Evolutionary conservation across 1,140 invertebrate species (phyloP), one percentile per base, ranked within the genome.

Genomic region (Drosophila pseudoananassae): DNA sequence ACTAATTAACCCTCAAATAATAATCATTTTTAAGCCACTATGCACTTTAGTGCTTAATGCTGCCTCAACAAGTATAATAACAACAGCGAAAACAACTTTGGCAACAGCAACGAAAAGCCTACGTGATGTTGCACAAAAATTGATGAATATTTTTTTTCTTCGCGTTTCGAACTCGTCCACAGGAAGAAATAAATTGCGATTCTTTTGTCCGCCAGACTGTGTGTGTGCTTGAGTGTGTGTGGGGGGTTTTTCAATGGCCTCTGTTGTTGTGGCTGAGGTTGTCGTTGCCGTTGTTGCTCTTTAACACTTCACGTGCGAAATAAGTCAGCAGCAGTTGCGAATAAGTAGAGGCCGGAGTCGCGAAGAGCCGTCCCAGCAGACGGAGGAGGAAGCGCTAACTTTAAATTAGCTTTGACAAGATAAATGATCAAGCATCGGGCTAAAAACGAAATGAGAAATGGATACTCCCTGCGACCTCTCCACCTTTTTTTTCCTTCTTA

Each of bases 341-440:
- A 66, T 66, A 64, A 64, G 63, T 64, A 36, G 43, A 33, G 15
- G 31, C 38, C 8, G 9, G n/a, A 31, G 8, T 8, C n/a, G 31
- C 15, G 36, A 40, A 31, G 12, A 20, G 10, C 29, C 3, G 38
- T 0, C 25, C 25, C 5, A 27, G 20, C 25, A 5, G 25, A 15
- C 33, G 40, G 58, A 58, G 46, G 14, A 50, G 57, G 54, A 71
- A 64, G 56, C 59, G 64, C 59, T 63, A 83, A 80, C 60, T 76
- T 83, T 76, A 84, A 84, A 79, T 84, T 85, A 79, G 73, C 81
- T 85, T 84, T 85, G 81, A 84, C 80, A 83, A 84, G 79, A 83
- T 83, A 83, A 83, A 83, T 83, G 79, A 83, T 78, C 70, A 54
- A 33, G 23, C 71, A 69, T 69, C 58, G 69, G 55, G 51, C 51